These are phyloP conservation scores for Neotragus pygmaeus DNA, from an alignment of 2,113 vertebrate genomes.

Conservation along the genomic window DNA sequence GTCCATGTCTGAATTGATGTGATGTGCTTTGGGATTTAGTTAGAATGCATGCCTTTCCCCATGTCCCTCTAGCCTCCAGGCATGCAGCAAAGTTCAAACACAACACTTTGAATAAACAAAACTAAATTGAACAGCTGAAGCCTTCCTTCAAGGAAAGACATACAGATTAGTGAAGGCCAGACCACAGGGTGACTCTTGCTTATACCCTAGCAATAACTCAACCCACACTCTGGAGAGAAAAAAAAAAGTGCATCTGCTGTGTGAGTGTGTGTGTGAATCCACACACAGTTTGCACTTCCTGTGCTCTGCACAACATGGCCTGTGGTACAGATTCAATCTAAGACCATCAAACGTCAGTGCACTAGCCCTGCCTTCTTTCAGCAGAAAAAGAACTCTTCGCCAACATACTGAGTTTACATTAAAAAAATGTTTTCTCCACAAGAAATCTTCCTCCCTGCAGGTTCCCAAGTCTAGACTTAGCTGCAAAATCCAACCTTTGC, in stretches of 20 bases:
- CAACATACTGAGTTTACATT: neutral
- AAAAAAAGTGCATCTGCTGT: neutral
- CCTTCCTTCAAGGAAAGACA: neutral
- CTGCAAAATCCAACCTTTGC: neutral
- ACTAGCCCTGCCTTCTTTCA: neutral
- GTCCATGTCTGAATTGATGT: neutral
- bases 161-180: conserved; percentile 15
- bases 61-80: neutral
- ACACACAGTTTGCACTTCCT: neutral
- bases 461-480: neutral
- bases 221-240: neutral
- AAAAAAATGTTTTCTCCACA: neutral
- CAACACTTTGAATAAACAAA: conserved; percentile 46
- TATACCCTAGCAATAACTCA: neutral
- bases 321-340: neutral
- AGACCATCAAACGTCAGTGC: neutral
- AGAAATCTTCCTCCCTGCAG: neutral
- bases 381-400: neutral
- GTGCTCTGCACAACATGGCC: neutral
- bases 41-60: neutral
- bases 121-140: conserved; percentile 11
- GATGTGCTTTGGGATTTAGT: conserved; percentile 4
- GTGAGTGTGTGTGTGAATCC: no score
- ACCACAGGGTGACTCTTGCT: neutral
- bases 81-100: conserved; percentile 18